Evolutionary conservation across 2,888 invertebrate species (phyloP), one percentile per base, ranked within the genome.

Genomic region (Andrena trimmerana): DNA sequence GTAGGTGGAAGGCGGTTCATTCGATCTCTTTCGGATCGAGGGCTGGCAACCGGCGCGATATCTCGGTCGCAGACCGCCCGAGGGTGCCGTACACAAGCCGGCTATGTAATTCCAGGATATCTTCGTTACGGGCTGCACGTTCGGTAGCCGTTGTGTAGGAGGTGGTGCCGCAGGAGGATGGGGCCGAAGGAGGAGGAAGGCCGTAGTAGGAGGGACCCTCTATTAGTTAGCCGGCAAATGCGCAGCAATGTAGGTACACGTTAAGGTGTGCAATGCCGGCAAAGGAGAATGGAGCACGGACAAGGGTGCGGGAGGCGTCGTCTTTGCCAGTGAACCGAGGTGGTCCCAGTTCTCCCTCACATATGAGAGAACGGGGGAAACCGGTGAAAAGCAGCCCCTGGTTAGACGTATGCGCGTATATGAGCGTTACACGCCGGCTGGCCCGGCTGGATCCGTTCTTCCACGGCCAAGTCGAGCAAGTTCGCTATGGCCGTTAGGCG

Each of bases 201-300:
- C 79, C 79, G 70, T 77, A 66, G 81, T 67, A 73, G 84, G 74
- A 77, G 81, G 86, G 75, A 84, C 78, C 83, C 88, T 90, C 88
- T 90, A 90, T 91, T 90, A 91, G 89, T 90, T 86, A 88, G 88
- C 86, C 87, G 78, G 90, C 84, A 86, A 89, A 87, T 87, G 84
- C 82, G 80, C 75, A 84, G 83, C 84, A 77, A 83, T 80, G 70
- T 73, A 66, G 77, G 81, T 80, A 86, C 78, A 69, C 75, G 78
- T 81, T 82, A 82, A 86, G 84, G 88, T 69, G 86, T 72, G 62
- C 72, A 50, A 67, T 76, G 84, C 73, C 68, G 79, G 77, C 60
- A 66, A 74, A 78, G 71, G 78, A 77, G 81, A 81, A 84, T 72
- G 67, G 81, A 36, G 77, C 42, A 74, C 71, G 27, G 66, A 29